Base-by-base conservation (phyloP, 2,888 invertebrate species). In the Leptopilina syphax region DNA sequence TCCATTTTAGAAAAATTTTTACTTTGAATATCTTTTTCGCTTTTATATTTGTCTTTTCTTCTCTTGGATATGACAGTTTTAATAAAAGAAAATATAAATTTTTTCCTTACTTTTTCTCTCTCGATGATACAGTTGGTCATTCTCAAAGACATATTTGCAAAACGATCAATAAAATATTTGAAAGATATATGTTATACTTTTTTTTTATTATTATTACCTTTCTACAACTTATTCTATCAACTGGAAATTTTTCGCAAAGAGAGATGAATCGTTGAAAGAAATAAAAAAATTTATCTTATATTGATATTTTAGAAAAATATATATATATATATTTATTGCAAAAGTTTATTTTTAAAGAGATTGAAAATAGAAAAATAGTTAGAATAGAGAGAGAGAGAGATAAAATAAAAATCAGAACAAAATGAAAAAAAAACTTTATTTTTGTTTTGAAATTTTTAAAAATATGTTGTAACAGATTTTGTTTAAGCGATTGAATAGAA, bases 121-220 rank as follows among this genome's bases (percentile, higher is more conserved):
- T 70, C 50, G 12, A 24, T 24, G 13, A 24, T 24, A 50, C n/a
- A 54, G n/a, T 50, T 70, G 50, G 47, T 50, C 50, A 24, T 50
- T 70, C 24, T 50, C 68, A 70, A 63, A 65, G 65, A 65, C 65
- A 65, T 27, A 65, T 65, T 65, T 65, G 65, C 63, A 65, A 65
- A 65, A 65, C 65, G 65, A 65, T 65, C 65, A 41, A 65, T 65
- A 65, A 65, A 65, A 65, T 65, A 65, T 65, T 41, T 65, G 34
- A 7, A 8, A 63, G 63, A 24, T 63, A 63, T 8, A 63, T 63
- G 18, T 63, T 63, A 63, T 12, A 10, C 24, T 24, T 24, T 63
- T 8, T 44, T 44, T 44, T 44, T 44, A 4, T 7, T 44, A 44
- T 44, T 63, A 63, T 63, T 24, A 24, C 63, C 8, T 63, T 63